Conservation (phyloP, 1,140 invertebrate species). For the Oryctes rhinoceros region DNA sequence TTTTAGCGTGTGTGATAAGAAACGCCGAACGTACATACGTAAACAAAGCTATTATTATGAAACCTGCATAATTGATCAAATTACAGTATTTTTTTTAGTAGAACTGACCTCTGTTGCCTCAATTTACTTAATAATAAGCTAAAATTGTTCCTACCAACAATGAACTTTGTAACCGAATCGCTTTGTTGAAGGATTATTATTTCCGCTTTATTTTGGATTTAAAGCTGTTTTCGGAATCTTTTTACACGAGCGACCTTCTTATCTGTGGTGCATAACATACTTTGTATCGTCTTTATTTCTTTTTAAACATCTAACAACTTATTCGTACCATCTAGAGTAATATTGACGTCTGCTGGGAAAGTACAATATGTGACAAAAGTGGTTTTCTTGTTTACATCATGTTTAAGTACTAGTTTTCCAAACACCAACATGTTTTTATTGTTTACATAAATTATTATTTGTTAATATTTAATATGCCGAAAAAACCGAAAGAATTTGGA, state of each 20-base stretch:
- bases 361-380: too few species aligned
- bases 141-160: neutral
- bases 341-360: too few species aligned
- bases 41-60: slow-evolving; percentile 21
- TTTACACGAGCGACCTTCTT: slow-evolving; percentile 7
- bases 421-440: too few species aligned
- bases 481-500: too few species aligned
- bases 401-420: too few species aligned
- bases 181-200: neutral
- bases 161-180: neutral
- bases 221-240: neutral
- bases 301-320: too few species aligned
- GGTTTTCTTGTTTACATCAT: too few species aligned
- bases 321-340: too few species aligned
- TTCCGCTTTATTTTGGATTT: neutral
- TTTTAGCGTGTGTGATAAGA: slow-evolving; percentile 1
- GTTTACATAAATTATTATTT: too few species aligned
- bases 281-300: neutral
- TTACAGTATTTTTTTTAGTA: neutral
- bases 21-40: neutral
- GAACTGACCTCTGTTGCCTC: neutral
- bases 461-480: too few species aligned
- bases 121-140: slow-evolving; percentile 17
- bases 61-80: slow-evolving; percentile 32
- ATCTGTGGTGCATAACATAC: neutral